These are phyloP conservation scores for Scolopax mira DNA, from an alignment of 2,113 vertebrate genomes.

Conservation along the genomic window DNA sequence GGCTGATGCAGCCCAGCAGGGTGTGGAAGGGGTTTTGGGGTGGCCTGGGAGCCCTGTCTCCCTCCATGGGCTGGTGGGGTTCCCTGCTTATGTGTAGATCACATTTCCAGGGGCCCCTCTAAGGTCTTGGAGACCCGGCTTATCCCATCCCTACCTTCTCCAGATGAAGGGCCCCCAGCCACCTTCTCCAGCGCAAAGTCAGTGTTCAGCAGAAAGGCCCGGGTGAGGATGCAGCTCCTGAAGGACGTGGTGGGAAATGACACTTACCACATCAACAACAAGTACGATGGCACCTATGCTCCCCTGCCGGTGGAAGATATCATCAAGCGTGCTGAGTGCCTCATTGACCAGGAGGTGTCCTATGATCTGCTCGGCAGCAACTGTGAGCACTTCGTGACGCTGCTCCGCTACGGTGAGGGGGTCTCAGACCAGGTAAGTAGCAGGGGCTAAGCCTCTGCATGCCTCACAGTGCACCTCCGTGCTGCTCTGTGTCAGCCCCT, in stretches of 20 bases:
- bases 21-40: too few relatives aligned
- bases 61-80: rapidly evolving
- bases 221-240: conserved; percentile 90
- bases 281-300: conserved; percentile 80
- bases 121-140: background rate
- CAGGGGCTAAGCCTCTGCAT: rapidly evolving
- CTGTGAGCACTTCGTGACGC: conserved; percentile 94
- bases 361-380: conserved; percentile 89
- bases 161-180: conserved; percentile 80
- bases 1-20: background rate
- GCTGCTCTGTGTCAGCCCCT: background rate
- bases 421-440: conserved; percentile 86
- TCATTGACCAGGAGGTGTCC: conserved; percentile 84
- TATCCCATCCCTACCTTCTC: background rate
- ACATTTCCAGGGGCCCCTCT: background rate
- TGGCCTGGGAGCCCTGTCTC: rapidly evolving
- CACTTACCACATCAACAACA: conserved; percentile 88
- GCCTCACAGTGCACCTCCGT: background rate
- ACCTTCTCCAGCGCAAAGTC: conserved; percentile 84
- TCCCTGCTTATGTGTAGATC: background rate
- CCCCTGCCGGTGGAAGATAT: conserved; percentile 83
- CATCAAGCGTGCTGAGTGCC: conserved; percentile 77
- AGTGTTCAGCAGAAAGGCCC: conserved; percentile 86
- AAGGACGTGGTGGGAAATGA: conserved; percentile 86
- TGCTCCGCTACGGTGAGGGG: conserved; percentile 86